Percentiles rank a stretch among this genome's conserved stretches.
phyloP scores from a whole-genome alignment of 2,888 invertebrate species.

The Leucophenga maculata region DNA sequence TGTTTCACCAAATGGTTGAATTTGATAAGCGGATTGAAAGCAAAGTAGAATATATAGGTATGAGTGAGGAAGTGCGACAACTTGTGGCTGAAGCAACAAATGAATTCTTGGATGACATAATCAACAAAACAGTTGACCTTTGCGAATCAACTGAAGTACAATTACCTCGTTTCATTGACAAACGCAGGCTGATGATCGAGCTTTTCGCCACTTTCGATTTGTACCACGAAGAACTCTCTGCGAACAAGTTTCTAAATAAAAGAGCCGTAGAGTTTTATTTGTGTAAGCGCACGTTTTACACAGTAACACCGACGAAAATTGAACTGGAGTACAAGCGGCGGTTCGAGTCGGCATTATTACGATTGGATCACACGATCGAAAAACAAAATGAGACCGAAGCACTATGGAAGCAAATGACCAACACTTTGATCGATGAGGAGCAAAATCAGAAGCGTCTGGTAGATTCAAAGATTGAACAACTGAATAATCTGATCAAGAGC shows the following conservation, averaged over 20 bases:
- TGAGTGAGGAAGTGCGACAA: too few species aligned
- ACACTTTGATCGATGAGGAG: not conserved
- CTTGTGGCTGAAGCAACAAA: not conserved
- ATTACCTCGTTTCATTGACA: not conserved
- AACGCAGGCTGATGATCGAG: not conserved
- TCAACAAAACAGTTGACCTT: not conserved
- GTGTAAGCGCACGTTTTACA: not conserved
- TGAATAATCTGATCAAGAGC: not conserved
- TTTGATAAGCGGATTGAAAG: too few species aligned
- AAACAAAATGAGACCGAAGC: not conserved
- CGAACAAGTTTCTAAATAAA: not conserved
- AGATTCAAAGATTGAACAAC: not conserved
- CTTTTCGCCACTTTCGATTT: not conserved
- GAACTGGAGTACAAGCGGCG: not conserved
- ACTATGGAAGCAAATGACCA: not conserved
- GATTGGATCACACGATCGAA: not conserved
- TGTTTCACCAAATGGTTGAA: too few species aligned
- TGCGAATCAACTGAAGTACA: not conserved
- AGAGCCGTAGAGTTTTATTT: not conserved
- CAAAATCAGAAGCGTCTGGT: not conserved
- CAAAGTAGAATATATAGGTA: too few species aligned
- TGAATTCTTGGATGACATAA: not conserved
- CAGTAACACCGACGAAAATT: not conserved
- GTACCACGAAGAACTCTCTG: not conserved
- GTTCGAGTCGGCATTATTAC: not conserved